These are phyloP conservation scores for Oxygymnocypris stewartii DNA, from an alignment of 2,113 vertebrate genomes.

Conservation along the genomic window DNA sequence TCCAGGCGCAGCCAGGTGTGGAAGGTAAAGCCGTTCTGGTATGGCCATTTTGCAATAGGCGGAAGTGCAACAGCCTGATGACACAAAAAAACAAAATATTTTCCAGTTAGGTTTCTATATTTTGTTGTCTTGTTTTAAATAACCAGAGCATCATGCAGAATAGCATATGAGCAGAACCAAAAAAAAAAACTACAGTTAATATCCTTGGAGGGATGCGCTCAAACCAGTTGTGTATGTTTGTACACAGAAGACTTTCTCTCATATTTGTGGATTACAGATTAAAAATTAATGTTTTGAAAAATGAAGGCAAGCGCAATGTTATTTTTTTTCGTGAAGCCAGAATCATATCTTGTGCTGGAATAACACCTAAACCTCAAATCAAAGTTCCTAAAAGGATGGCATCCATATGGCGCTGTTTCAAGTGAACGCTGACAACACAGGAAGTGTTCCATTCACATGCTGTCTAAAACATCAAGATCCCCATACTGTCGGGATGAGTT, in stretches of 20 bases:
- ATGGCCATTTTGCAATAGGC: slow-evolving; percentile 97
- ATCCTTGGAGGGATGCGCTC: neutral
- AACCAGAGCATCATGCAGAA: no score
- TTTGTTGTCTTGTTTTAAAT: neutral
- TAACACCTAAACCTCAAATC: slow-evolving; percentile 4
- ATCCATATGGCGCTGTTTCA: neutral
- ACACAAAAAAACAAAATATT: neutral
- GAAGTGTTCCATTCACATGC: neutral
- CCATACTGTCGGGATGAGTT: neutral
- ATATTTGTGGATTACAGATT: neutral
- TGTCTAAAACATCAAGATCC: neutral
- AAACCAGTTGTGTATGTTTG: neutral
- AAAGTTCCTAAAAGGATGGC: neutral
- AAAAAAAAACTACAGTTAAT: neutral
- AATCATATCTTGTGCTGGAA: neutral
- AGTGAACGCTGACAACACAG: slow-evolving; percentile 2
- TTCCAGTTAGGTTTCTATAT: slow-evolving; percentile 15
- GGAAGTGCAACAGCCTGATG: slow-evolving; percentile 95
- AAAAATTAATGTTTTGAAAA: no score
- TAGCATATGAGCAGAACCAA: neutral
- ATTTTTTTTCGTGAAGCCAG: neutral
- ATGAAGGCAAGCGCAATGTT: neutral
- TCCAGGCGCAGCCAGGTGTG: slow-evolving; percentile 98
- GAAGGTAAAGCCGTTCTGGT: slow-evolving; percentile 98
- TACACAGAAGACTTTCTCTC: neutral